Percentiles rank a stretch among this genome's conserved stretches.
Evolutionary conservation across 2,888 invertebrate genomes (phyloP).

Genomic region (Falcaria lacertinaria): DNA sequence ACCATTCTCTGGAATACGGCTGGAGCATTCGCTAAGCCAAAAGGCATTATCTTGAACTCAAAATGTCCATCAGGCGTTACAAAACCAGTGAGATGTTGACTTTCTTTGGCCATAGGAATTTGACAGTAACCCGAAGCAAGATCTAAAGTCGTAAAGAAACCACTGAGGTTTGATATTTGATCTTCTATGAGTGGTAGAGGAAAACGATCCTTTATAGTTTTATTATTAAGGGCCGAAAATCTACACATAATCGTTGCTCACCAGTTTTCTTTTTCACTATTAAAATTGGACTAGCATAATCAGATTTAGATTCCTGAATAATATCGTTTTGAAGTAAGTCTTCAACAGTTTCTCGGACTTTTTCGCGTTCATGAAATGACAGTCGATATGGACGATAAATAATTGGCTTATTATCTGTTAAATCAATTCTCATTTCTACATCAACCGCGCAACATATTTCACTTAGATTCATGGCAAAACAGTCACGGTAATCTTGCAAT

Average conservation of each 20-base stretch:
- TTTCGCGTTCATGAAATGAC: conserved; percentile 3
- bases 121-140: conserved; percentile 37
- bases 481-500: no score
- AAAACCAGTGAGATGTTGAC: no score
- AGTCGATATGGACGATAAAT: conserved; percentile 13
- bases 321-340: conserved; percentile 12
- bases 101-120: conserved; percentile 9
- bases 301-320: conserved; percentile 12
- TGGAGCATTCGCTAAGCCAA: no score
- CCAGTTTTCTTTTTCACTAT: conserved; percentile 12
- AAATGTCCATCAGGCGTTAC: no score
- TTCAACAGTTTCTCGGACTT: conserved; percentile 5
- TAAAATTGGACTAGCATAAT: conserved; percentile 15
- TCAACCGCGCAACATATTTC: no score
- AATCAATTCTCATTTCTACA: no score
- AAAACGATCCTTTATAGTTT: conserved; percentile 7
- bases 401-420: conserved; percentile 4
- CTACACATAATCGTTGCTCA: conserved; percentile 14
- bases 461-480: no score
- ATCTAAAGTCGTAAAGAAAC: conserved; percentile 10
- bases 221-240: conserved; percentile 23
- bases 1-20: no score
- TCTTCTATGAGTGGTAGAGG: conserved; percentile 4
- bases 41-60: no score
- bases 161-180: conserved; percentile 23